phyloP scores from a whole-genome alignment of 1,140 invertebrate species.

The Drosophila nikananu region DNA sequence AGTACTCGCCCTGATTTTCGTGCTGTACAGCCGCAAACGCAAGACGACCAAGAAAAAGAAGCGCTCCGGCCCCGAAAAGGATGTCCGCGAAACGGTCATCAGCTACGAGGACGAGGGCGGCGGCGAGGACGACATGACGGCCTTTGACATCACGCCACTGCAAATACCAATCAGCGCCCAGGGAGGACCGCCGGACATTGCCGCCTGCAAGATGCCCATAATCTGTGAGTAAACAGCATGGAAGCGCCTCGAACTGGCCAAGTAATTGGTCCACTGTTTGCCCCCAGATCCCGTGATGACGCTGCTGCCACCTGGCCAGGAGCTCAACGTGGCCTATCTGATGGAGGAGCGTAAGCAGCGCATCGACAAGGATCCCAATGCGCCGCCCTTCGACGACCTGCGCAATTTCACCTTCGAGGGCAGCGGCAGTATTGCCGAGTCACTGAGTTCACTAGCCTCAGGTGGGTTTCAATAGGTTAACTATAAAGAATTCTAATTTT shows the following conservation, averaged over 20 bases:
- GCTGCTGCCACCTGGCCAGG: slow-evolving; percentile 87
- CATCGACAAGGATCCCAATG: slow-evolving; percentile 97
- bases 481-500: too few relatives aligned
- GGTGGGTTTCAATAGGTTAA: slow-evolving; percentile 86
- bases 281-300: slow-evolving; percentile 87
- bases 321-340: slow-evolving; percentile 97
- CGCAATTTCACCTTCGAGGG: slow-evolving; percentile 99
- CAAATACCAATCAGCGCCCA: slow-evolving; percentile 95
- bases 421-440: slow-evolving; percentile 98
- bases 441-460: slow-evolving; percentile 96
- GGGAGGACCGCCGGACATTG: slow-evolving; percentile 91
- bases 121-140: slow-evolving; percentile 99
- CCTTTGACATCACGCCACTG: slow-evolving; percentile 98
- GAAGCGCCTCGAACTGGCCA: slow-evolving; percentile 14
- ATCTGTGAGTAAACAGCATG: slow-evolving; percentile 88
- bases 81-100: slow-evolving; percentile 99
- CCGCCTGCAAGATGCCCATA: slow-evolving; percentile 90
- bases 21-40: slow-evolving; percentile 95
- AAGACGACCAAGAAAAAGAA: slow-evolving; percentile 95
- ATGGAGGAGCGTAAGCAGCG: slow-evolving; percentile 98
- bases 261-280: slow-evolving; percentile 37
- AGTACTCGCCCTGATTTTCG: slow-evolving; percentile 97
- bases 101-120: slow-evolving; percentile 99
- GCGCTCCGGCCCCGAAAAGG: slow-evolving; percentile 98
- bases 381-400: slow-evolving; percentile 98